Percentiles rank a stretch among this genome's conserved stretches.
Conservation (phyloP, 2,888 invertebrate species). For the Leptothorax acervorum region DNA sequence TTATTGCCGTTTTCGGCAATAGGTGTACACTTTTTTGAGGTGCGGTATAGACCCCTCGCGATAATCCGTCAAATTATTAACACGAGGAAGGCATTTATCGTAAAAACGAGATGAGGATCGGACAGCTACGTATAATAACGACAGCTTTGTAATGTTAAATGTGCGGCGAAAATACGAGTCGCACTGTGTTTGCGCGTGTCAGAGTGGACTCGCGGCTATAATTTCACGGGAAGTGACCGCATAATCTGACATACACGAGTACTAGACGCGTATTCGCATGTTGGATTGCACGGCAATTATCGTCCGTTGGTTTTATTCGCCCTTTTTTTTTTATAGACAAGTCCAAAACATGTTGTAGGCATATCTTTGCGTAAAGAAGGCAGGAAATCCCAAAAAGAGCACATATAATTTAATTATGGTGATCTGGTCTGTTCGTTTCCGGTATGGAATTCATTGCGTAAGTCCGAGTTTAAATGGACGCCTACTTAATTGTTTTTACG, state of each 20-base stretch:
- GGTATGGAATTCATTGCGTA: background rate
- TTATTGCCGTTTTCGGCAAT: too few relatives aligned
- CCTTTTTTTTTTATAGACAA: background rate
- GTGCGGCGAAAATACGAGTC: conserved; percentile 15
- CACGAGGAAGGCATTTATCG: background rate
- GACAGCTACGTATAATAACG: background rate
- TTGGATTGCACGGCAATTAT: conserved; percentile 35
- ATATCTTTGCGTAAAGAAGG: background rate
- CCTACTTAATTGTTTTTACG: background rate
- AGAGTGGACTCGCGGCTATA: conserved; percentile 11
- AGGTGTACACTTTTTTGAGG: too few relatives aligned
- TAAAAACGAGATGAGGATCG: background rate
- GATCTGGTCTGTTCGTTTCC: background rate
- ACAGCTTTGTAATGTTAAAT: background rate
- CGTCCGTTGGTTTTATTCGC: background rate
- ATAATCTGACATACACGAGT: conserved; percentile 18
- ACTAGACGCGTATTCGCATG: conserved; percentile 24
- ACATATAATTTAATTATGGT: background rate
- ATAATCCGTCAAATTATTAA: background rate
- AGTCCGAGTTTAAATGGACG: background rate
- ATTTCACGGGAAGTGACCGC: conserved; percentile 43
- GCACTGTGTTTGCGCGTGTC: conserved; percentile 6
- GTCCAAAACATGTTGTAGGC: background rate
- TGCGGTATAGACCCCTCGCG: too few relatives aligned
- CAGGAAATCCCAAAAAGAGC: background rate